Base-by-base conservation (phyloP, 2,888 invertebrate genomes). In the Caenorhabditis macrosperma region DNA sequence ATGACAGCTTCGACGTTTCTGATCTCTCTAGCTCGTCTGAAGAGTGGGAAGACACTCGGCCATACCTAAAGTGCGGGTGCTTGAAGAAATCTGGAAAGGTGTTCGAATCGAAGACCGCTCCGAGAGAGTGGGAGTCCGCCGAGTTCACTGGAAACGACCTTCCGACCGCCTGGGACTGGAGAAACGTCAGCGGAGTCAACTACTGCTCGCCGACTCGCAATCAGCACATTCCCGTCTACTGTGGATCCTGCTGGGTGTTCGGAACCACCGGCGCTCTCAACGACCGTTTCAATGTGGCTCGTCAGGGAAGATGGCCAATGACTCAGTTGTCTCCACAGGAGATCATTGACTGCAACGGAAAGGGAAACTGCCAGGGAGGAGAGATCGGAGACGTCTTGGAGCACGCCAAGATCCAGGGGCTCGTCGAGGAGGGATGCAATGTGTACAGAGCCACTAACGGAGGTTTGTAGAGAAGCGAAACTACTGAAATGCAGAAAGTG, bases 201-300 rank as follows among this genome's bases (percentile, higher is more conserved):
- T 92, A 90, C 83, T 91, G 88, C 71, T 91, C 91, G 55, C 91
- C 92, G 22, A 92, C 91, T 1, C 83, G 92, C 33, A 92, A 92
- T 76, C 92, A 92, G 81, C 92, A 92, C 82, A 92, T 92, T 66
- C 92, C 92, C 6, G 87, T 88, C 6, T 92, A 92, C 78, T 92
- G 92, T 86, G 92, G 92, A 24, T 91, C 91, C 1, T 92, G 92
- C 84, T 92, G 92, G 92, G 92, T 91, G 6, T 92, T 92, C 90
- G 92, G 92, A 55, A 88, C 92, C 0, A 91, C 92, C 44, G 91
- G 91, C 82, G 91, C 92, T 7, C 79, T 92, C 61, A 92, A 92
- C 68, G 92, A 92, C 81, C 89, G 92, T 38, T 91, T 92, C 84
- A 92, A 92, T 87, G 91, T 92, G 71, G 90, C 90, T 61, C 86